Percentiles rank a stretch among this genome's conserved stretches.
Conservation (phyloP, 1,140 invertebrate species). For the Apolygus lucorum region DNA sequence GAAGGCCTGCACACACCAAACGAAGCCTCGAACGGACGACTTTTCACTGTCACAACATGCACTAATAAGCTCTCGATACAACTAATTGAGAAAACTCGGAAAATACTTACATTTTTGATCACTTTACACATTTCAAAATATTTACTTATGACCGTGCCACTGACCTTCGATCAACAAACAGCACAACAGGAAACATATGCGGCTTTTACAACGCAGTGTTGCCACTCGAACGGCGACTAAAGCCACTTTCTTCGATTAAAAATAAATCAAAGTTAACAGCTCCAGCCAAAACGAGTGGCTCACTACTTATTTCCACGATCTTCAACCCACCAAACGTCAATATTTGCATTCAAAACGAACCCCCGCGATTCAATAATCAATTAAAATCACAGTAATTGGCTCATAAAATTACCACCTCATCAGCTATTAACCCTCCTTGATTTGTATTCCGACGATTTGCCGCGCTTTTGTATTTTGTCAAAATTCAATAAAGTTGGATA, state of each 20-base stretch:
- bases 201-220: conserved; percentile 24
- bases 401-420: too few relatives aligned
- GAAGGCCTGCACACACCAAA: background rate
- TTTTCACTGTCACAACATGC: background rate
- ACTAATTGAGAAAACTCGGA: background rate
- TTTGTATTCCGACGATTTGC: too few relatives aligned
- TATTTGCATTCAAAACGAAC: too few relatives aligned
- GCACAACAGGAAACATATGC: conserved; percentile 34
- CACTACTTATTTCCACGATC: too few relatives aligned
- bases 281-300: too few relatives aligned
- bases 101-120: conserved; percentile 27
- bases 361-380: too few relatives aligned
- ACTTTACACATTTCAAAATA: conserved; percentile 34
- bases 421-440: too few relatives aligned
- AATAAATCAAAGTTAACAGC: too few relatives aligned
- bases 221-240: conserved; percentile 20
- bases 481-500: too few relatives aligned
- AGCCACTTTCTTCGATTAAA: background rate
- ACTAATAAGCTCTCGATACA: background rate
- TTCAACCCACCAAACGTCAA: too few relatives aligned
- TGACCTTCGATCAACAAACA: conserved; percentile 36
- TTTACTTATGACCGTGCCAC: conserved; percentile 34
- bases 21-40: background rate
- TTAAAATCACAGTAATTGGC: too few relatives aligned
- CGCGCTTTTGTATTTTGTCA: too few relatives aligned